These are phyloP conservation scores for Pholis gunnellus DNA, from an alignment of 2,113 vertebrate genomes.

Conservation along the genomic window DNA sequence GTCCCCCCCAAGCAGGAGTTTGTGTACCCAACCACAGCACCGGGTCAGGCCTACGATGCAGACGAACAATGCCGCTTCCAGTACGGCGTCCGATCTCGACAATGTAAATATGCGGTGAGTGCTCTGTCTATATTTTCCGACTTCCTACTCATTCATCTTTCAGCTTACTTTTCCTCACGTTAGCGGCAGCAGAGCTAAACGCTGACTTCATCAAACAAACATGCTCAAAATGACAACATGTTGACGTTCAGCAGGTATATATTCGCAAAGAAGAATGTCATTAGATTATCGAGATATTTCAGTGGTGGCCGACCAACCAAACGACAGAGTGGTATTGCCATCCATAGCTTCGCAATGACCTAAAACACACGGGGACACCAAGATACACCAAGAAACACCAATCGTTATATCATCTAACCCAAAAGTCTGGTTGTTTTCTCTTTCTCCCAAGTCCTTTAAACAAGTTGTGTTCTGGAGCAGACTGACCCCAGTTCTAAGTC, in stretches of 20 bases:
- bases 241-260: neutral
- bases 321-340: neutral
- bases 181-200: neutral
- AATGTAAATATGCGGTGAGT: constrained; percentile 99
- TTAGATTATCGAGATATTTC: neutral
- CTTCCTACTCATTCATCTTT: constrained; percentile 5
- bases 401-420: no score
- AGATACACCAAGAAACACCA: neutral
- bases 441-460: neutral
- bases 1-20: constrained; percentile 96
- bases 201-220: neutral
- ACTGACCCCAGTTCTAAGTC: neutral
- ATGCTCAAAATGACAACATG: neutral
- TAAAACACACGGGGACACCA: neutral
- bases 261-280: neutral
- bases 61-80: constrained; percentile 99
- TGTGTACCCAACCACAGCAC: constrained; percentile 94
- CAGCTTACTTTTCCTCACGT: neutral
- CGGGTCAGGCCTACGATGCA: constrained; percentile 95
- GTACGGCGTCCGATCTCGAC: constrained; percentile 97
- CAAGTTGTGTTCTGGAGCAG: neutral
- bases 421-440: neutral
- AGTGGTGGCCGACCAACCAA: neutral
- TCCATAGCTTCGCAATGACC: neutral
- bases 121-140: neutral